These are phyloP conservation scores for Tyria jacobaeae DNA, from an alignment of 2,888 invertebrate species.

Conservation along the genomic window DNA sequence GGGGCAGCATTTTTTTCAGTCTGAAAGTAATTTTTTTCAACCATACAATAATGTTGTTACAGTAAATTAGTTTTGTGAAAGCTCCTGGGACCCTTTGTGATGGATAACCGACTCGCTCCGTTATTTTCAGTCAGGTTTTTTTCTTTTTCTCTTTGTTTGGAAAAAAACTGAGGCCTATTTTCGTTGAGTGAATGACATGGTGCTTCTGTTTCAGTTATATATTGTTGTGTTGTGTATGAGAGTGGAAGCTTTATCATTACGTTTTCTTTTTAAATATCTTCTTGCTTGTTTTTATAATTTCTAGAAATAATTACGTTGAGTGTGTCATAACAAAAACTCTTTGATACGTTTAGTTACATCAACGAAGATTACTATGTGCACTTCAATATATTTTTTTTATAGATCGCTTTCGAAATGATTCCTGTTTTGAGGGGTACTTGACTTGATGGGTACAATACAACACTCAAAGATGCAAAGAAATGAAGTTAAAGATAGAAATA, in stretches of 20 bases:
- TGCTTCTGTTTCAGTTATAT: constrained; percentile 22
- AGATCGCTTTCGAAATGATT: no score
- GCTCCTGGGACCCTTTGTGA: constrained; percentile 46
- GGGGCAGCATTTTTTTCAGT: constrained; percentile 8
- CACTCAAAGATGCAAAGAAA: no score
- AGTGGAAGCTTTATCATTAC: background rate
- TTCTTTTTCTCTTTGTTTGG: constrained; percentile 21
- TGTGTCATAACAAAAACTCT: background rate
- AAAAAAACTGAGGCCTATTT: constrained; percentile 34
- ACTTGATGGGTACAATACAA: no score
- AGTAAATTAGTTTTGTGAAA: constrained; percentile 55
- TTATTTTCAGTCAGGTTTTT: constrained; percentile 31
- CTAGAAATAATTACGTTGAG: background rate
- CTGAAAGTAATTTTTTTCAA: constrained; percentile 40
- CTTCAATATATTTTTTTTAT: no score
- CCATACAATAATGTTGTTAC: constrained; percentile 45
- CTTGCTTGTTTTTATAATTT: background rate
- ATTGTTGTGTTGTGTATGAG: background rate
- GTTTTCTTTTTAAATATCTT: no score
- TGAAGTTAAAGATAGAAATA: no score
- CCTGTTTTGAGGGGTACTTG: no score
- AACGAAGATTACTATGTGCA: no score
- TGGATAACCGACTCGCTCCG: constrained; percentile 46
- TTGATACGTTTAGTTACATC: no score
- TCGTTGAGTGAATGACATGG: constrained; percentile 26